phyloP scores from a whole-genome alignment of 2,888 invertebrate genomes.

The Tipula helvola region DNA sequence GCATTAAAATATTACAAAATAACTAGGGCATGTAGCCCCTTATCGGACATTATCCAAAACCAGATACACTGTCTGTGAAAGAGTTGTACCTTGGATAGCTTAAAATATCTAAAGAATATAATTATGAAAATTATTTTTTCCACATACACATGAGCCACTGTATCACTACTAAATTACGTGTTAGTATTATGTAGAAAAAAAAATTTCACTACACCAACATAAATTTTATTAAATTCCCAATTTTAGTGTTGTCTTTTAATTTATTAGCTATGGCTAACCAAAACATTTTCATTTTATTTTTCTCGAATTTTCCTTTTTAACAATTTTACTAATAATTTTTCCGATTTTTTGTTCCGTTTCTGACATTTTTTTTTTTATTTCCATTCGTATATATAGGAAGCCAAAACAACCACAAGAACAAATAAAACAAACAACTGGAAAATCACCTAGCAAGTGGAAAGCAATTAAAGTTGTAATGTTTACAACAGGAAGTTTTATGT shows the following conservation, averaged over 20 bases:
- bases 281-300: not conserved
- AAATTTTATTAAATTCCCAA: not conserved
- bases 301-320: not conserved
- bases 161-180: not conserved
- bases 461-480: slow-evolving; percentile 49
- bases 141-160: not conserved
- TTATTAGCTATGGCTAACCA: not conserved
- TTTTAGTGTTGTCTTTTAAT: not conserved
- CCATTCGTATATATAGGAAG: slow-evolving; percentile 12
- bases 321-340: not conserved
- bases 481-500: slow-evolving; percentile 45
- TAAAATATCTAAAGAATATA: too few species aligned
- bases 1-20: too few species aligned
- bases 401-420: slow-evolving; percentile 13
- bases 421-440: slow-evolving; percentile 17
- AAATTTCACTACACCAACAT: not conserved
- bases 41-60: too few species aligned
- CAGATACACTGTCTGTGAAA: too few species aligned
- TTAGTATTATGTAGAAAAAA: not conserved
- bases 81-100: too few species aligned
- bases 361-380: not conserved
- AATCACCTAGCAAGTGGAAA: slow-evolving; percentile 43
- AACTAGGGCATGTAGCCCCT: too few species aligned
- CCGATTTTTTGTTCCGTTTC: not conserved
- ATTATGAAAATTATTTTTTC: not conserved